These are phyloP conservation scores for Melopsittacus undulatus DNA, from an alignment of 2,797 vertebrate species.

Conservation along the genomic window DNA sequence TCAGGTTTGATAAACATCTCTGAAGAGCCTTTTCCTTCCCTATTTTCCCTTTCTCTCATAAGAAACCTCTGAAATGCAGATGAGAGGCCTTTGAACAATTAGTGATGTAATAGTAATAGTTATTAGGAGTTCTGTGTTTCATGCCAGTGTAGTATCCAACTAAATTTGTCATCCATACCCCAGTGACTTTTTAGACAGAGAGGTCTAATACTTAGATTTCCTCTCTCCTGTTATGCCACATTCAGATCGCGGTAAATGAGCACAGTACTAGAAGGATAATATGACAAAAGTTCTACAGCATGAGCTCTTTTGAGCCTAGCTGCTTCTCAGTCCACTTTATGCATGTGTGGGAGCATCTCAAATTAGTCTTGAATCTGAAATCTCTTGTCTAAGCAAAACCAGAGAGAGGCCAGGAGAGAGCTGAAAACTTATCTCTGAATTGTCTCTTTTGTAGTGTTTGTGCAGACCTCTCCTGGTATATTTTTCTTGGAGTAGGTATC, in stretches of 20 bases:
- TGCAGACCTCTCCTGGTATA: background rate
- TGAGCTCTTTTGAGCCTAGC: background rate
- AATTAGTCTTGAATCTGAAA: background rate
- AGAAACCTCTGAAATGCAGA: slow-evolving; percentile 1
- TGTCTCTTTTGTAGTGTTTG: background rate
- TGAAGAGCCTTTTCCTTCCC: background rate
- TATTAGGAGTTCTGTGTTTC: background rate
- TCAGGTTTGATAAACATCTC: slow-evolving; percentile 12
- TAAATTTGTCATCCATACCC: background rate
- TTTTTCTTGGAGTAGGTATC: background rate
- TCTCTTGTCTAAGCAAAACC: background rate
- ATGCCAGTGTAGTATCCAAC: background rate
- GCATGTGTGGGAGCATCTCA: background rate
- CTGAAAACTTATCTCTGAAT: background rate
- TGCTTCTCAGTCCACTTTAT: background rate
- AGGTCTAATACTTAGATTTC: background rate
- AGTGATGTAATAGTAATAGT: background rate
- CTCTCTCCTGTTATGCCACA: background rate
- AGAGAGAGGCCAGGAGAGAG: background rate
- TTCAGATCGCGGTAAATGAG: background rate
- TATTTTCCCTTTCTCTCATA: background rate
- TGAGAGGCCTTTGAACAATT: background rate
- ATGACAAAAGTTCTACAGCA: background rate
- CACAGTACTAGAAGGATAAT: background rate
- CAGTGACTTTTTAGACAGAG: background rate